Percentiles rank a stretch among this genome's conserved stretches.
These are phyloP conservation scores for Sebastes vulpes DNA, from an alignment of 2,797 vertebrate species.

Conservation along the genomic window DNA sequence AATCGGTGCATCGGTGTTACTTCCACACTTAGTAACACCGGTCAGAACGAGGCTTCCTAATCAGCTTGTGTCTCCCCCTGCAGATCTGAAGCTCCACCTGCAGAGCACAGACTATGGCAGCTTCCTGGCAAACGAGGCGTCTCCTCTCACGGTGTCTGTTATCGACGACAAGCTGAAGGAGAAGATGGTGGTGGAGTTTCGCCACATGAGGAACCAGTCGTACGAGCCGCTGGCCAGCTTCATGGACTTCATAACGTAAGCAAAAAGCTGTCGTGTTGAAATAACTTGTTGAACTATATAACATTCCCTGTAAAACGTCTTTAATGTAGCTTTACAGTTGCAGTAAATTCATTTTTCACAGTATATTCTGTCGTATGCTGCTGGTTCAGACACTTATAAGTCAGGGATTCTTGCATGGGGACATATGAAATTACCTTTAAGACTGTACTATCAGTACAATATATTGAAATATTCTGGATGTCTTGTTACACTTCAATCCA, in stretches of 20 bases:
- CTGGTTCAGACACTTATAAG: not conserved
- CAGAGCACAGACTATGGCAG: constrained; percentile 99
- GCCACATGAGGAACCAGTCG: constrained; percentile 99
- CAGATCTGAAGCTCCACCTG: constrained; percentile 97
- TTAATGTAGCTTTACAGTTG: not conserved
- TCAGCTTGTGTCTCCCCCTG: not conserved
- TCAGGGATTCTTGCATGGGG: not conserved
- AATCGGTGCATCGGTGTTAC: not conserved
- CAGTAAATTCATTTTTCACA: not conserved
- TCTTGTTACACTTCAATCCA: not conserved
- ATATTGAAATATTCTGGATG: not conserved
- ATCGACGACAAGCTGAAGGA: constrained; percentile 99
- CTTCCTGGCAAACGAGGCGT: constrained; percentile 97
- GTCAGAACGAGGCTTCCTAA: not conserved
- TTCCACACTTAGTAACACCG: not conserved
- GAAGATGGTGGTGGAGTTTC: constrained; percentile 99
- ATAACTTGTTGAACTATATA: not conserved
- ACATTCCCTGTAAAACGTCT: not conserved
- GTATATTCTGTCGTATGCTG: not conserved
- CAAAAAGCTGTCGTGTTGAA: not conserved
- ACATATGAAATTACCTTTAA: not conserved
- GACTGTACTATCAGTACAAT: not conserved
- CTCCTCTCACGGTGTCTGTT: constrained; percentile 95
- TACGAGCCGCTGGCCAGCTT: constrained; percentile 98
- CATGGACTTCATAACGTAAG: constrained; percentile 98